Conservation (phyloP, 1,140 invertebrate species). For the Drosophila kurseongensis region DNA sequence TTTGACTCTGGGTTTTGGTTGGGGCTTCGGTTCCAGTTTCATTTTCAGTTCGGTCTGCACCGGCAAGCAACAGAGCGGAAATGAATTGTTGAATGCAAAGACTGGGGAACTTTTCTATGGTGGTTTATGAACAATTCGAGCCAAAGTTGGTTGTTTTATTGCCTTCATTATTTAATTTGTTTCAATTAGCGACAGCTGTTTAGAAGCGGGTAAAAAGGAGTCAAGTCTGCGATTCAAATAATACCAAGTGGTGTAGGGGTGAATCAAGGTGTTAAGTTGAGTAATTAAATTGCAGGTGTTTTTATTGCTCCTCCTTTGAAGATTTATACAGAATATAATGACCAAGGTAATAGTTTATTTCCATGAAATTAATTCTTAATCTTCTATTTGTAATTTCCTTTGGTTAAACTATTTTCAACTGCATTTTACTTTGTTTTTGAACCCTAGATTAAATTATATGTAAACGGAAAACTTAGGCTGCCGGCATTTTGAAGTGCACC, state of each 20-base stretch:
- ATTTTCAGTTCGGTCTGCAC: constrained; percentile 6
- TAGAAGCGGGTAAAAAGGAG: constrained; percentile 12
- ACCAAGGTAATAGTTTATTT: too few species aligned
- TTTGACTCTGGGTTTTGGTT: constrained; percentile 17
- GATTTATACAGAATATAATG: background rate
- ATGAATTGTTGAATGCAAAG: constrained; percentile 56
- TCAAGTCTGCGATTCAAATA: constrained; percentile 19
- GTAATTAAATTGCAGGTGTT: constrained; percentile 15
- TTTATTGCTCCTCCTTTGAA: background rate
- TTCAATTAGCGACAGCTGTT: constrained; percentile 55
- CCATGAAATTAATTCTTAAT: too few species aligned
- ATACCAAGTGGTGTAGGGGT: constrained; percentile 7
- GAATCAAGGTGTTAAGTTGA: constrained; percentile 35
- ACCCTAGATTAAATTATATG: too few species aligned
- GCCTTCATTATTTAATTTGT: constrained; percentile 57
- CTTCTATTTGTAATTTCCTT: too few species aligned
- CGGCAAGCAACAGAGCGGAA: constrained; percentile 44
- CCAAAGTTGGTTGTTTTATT: constrained; percentile 53
- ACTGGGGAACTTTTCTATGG: constrained; percentile 28
- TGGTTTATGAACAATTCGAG: constrained; percentile 54
- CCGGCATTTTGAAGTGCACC: background rate
- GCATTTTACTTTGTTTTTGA: too few species aligned
- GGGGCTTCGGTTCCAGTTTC: background rate
- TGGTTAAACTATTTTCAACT: too few species aligned
- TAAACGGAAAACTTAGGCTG: background rate